phyloP scores from a whole-genome alignment of 2,113 vertebrate genomes.

The Paralichthys olivaceus region DNA sequence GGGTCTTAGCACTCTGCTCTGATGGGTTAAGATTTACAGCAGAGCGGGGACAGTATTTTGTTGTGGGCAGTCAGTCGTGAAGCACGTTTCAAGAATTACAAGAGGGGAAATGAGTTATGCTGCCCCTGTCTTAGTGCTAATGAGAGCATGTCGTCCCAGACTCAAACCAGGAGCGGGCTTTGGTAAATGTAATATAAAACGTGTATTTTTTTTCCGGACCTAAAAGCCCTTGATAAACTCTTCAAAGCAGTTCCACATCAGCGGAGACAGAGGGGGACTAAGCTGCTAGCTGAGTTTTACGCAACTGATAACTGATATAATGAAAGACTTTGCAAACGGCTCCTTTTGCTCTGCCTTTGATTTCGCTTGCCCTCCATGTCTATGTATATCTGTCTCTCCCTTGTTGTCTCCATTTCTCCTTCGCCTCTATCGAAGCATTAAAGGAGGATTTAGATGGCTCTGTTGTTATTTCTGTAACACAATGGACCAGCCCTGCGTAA shows the following conservation, averaged over 20 bases:
- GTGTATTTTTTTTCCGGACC: slow-evolving; percentile 40
- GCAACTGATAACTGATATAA: slow-evolving; percentile 48
- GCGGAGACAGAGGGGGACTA: slow-evolving; percentile 35
- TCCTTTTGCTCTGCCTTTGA: slow-evolving; percentile 42
- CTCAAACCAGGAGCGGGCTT: slow-evolving; percentile 47
- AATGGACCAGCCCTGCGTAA: slow-evolving; percentile 69
- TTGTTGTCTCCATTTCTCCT: slow-evolving; percentile 38
- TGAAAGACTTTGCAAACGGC: slow-evolving; percentile 42
- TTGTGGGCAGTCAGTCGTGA: slow-evolving; percentile 54
- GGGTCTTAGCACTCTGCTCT: slow-evolving; percentile 27
- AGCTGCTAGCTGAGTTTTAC: slow-evolving; percentile 38
- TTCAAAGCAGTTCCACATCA: slow-evolving; percentile 53
- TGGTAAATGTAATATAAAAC: slow-evolving; percentile 43
- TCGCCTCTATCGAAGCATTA: slow-evolving; percentile 57
- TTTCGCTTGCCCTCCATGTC: slow-evolving; percentile 33
- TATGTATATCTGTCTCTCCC: slow-evolving; percentile 40
- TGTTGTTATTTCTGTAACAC: slow-evolving; percentile 77
- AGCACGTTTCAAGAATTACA: slow-evolving; percentile 54
- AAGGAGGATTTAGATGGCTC: slow-evolving; percentile 68
- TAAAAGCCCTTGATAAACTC: slow-evolving; percentile 59
- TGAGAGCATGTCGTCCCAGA: slow-evolving; percentile 49
- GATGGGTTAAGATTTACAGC: slow-evolving; percentile 49
- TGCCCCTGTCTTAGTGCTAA: slow-evolving; percentile 55
- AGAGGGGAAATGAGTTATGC: slow-evolving; percentile 51
- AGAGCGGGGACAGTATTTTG: slow-evolving; percentile 41